These are phyloP conservation scores for Notarius lentiginosus DNA, from an alignment of 2,113 vertebrate genomes.

Conservation along the genomic window DNA sequence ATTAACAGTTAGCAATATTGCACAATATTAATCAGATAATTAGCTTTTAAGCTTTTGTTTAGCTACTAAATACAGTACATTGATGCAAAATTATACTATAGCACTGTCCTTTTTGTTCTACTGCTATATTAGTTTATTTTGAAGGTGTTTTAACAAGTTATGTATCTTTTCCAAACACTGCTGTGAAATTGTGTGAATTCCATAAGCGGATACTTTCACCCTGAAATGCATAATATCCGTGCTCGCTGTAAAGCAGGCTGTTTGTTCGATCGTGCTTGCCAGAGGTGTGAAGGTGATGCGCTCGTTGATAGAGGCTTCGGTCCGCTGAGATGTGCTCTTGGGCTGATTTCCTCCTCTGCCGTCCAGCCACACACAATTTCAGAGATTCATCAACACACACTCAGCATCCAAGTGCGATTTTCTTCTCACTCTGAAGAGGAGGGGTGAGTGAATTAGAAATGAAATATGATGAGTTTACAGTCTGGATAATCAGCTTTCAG, in stretches of 20 bases:
- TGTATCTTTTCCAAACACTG: not conserved
- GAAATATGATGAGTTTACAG: slow-evolving; percentile 39
- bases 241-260: not conserved
- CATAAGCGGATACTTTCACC: not conserved
- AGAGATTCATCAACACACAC: not conserved
- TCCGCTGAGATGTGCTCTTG: not conserved
- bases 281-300: not conserved
- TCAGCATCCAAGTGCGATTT: slow-evolving; percentile 19
- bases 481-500: slow-evolving; percentile 39
- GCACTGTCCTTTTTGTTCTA: not conserved
- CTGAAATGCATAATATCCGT: not conserved
- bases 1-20: no score
- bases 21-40: not conserved
- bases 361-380: slow-evolving; percentile 9
- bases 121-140: not conserved
- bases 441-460: slow-evolving; percentile 32
- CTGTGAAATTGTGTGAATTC: not conserved
- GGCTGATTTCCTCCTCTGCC: not conserved
- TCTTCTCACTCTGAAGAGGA: not conserved
- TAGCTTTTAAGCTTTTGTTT: not conserved
- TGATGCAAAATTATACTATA: not conserved
- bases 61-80: not conserved
- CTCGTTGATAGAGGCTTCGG: not conserved
- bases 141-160: not conserved
- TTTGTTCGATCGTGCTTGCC: slow-evolving; percentile 8